Evolutionary conservation across 2,113 vertebrate species (phyloP).

Genomic region (Danionella cerebrum): DNA sequence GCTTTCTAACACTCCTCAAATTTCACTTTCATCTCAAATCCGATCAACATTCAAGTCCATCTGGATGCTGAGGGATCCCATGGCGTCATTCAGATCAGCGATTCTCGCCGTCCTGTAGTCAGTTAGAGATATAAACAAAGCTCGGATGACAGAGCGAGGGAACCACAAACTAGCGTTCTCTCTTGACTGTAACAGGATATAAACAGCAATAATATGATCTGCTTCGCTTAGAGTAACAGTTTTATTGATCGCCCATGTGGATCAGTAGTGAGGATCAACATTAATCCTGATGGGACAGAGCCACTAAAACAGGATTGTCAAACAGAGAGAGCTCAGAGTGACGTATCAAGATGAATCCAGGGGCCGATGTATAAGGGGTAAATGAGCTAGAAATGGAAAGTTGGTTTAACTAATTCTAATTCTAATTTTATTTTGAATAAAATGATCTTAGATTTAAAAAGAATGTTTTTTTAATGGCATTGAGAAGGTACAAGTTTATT

Average conservation of each 20-base stretch:
- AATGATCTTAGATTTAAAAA: no score
- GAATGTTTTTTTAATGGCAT: no score
- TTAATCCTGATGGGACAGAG: slow-evolving; percentile 46
- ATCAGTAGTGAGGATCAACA: slow-evolving; percentile 46
- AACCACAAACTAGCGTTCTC: slow-evolving; percentile 22
- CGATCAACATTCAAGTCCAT: slow-evolving; percentile 32
- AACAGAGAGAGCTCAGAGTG: slow-evolving; percentile 25
- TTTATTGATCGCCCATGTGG: slow-evolving; percentile 61
- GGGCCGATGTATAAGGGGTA: not conserved
- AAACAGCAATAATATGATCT: slow-evolving; percentile 54
- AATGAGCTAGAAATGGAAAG: not conserved
- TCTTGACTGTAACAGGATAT: slow-evolving; percentile 38
- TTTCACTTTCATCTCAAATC: no score
- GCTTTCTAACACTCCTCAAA: no score
- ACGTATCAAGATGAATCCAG: slow-evolving; percentile 10
- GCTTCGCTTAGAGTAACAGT: slow-evolving; percentile 50
- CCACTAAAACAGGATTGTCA: slow-evolving; percentile 37
- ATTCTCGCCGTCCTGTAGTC: slow-evolving; percentile 23
- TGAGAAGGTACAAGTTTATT: no score
- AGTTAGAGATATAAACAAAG: slow-evolving; percentile 42
- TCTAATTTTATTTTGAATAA: no score
- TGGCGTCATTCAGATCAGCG: no score
- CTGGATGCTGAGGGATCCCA: slow-evolving; percentile 41
- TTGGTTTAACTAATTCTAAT: no score
- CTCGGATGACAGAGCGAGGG: slow-evolving; percentile 20